Percentiles rank a stretch among this genome's conserved stretches.
These are phyloP conservation scores for Sander lucioperca DNA, from an alignment of 2,113 vertebrate species.

Conservation along the genomic window DNA sequence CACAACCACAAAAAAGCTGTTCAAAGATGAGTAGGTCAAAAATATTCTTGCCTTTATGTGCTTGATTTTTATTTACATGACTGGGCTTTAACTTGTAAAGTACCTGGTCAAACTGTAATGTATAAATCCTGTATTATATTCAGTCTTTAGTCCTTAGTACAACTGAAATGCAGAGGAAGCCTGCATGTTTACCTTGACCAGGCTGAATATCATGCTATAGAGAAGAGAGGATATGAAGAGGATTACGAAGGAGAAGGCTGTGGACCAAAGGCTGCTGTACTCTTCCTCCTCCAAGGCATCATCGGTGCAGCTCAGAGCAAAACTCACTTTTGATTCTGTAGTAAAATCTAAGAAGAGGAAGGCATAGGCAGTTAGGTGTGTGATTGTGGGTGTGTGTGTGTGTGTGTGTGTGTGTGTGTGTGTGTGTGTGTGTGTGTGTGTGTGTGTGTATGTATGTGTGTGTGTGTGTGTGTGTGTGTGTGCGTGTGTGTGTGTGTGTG, in stretches of 20 bases:
- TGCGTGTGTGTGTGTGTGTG: too few relatives aligned
- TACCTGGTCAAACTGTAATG: not conserved
- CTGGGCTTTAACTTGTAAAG: not conserved
- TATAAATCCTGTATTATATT: not conserved
- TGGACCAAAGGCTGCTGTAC: constrained; percentile 58
- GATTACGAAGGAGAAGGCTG: constrained; percentile 41
- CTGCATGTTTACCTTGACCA: constrained; percentile 55
- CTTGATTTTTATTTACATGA: not conserved
- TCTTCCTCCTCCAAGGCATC: constrained; percentile 36
- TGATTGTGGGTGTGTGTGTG: not conserved
- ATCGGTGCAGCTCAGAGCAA: constrained; percentile 3
- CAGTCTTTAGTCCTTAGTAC: not conserved
- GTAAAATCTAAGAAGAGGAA: constrained; percentile 8
- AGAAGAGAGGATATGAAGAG: constrained; percentile 55
- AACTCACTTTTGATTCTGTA: not conserved
- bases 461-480: not conserved
- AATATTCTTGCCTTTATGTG: not conserved
- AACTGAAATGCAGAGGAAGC: not conserved
- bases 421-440: too few relatives aligned
- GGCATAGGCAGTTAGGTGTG: constrained; percentile 8
- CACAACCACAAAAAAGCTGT: not conserved
- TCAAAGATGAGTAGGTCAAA: not conserved
- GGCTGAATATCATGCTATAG: constrained; percentile 48
- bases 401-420: not conserved
- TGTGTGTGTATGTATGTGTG: too few relatives aligned